Conservation (phyloP, 2,113 vertebrate species). For the Aspiorhynchus laticeps region DNA sequence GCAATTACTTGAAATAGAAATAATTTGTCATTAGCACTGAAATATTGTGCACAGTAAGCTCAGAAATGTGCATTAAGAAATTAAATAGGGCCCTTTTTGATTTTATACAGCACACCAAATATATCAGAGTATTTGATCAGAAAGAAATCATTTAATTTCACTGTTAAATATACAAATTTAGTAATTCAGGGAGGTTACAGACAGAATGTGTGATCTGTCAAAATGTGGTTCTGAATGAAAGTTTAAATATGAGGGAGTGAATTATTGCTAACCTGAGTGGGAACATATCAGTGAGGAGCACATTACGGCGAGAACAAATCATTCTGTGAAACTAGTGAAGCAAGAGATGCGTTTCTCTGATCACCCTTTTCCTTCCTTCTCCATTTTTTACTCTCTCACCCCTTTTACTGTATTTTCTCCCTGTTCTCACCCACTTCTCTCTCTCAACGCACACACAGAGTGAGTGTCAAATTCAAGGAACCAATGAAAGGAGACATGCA, state of each 20-base stretch:
- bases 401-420: background rate
- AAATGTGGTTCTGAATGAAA: background rate
- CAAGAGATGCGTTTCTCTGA: background rate
- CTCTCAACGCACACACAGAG: background rate
- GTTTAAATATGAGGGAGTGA: background rate
- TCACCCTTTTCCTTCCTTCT: background rate
- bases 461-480: background rate
- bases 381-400: background rate
- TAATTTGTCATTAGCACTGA: background rate
- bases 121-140: background rate
- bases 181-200: background rate
- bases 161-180: background rate
- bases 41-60: background rate
- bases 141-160: background rate
- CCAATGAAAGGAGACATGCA: conserved; percentile 1
- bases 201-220: background rate
- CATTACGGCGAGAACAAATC: background rate
- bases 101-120: background rate
- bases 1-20: too few relatives aligned
- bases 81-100: background rate
- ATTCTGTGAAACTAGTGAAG: background rate
- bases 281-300: background rate
- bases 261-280: conserved; percentile 5
- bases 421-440: background rate
- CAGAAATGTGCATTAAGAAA: background rate